Evolutionary conservation across 2,113 vertebrate genomes (phyloP).

Genomic region (Bagarius yarrelli): DNA sequence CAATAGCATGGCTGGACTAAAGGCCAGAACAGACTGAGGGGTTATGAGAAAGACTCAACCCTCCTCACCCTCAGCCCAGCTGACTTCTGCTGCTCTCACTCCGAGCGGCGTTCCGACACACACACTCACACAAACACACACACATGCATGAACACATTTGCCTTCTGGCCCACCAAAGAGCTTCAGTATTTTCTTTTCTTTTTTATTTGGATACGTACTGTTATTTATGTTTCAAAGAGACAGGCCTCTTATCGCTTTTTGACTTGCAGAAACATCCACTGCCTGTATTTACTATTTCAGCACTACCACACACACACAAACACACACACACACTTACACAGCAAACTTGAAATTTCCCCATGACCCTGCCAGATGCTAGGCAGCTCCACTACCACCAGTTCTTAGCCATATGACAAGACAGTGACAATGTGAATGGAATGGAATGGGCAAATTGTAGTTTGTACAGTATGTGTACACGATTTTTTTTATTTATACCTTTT

Average conservation of each 20-base stretch:
- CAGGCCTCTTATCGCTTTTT: slow-evolving; percentile 34
- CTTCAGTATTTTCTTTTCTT: slow-evolving; percentile 22
- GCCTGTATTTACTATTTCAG: slow-evolving; percentile 22
- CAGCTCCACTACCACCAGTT: slow-evolving; percentile 13
- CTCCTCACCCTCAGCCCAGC: slow-evolving; percentile 57
- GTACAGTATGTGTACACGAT: slow-evolving; percentile 2
- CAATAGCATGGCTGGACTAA: slow-evolving; percentile 60
- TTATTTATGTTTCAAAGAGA: slow-evolving; percentile 41
- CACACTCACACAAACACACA: slow-evolving; percentile 43
- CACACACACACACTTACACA: slow-evolving; percentile 38
- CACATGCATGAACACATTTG: slow-evolving; percentile 50
- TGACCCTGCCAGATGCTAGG: slow-evolving; percentile 21
- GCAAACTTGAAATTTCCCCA: slow-evolving; percentile 8
- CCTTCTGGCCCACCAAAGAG: slow-evolving; percentile 40
- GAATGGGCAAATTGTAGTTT: neutral
- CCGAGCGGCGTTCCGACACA: slow-evolving; percentile 53
- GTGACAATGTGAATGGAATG: neutral
- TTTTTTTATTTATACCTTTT: slow-evolving; percentile 13
- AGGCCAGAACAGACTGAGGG: slow-evolving; percentile 63
- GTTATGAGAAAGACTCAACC: slow-evolving; percentile 72
- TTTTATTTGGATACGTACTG: slow-evolving; percentile 38
- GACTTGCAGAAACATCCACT: slow-evolving; percentile 28
- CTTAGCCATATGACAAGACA: neutral
- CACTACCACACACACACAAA: slow-evolving; percentile 38
- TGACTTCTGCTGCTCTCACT: slow-evolving; percentile 62